Conservation (phyloP, 2,113 vertebrate genomes). For the Lanius ludovicianus region DNA sequence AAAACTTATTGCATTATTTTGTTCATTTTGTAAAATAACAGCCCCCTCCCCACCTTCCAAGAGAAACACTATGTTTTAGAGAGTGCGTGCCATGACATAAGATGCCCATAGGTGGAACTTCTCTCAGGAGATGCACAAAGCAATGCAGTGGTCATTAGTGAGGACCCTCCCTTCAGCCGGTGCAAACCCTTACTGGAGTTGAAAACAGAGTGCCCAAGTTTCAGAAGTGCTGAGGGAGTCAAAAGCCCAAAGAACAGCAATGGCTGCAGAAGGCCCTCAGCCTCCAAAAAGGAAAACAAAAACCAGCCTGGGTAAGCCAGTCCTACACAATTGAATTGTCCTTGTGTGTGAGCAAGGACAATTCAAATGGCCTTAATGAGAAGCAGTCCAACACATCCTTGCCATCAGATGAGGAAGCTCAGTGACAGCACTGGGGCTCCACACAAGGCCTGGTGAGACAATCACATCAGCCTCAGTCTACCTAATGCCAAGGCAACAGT, state of each 20-base stretch:
- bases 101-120: fast-evolving
- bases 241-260: not conserved
- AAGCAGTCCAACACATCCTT: not conserved
- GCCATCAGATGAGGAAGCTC: not conserved
- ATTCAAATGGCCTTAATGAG: not conserved
- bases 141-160: not conserved
- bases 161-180: not conserved
- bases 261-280: fast-evolving
- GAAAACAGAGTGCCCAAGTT: not conserved
- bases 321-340: not conserved
- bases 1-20: not conserved
- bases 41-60: not conserved
- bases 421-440: not conserved
- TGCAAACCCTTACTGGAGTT: not conserved
- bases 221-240: not conserved
- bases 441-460: not conserved
- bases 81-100: fast-evolving
- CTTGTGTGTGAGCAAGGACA: not conserved
- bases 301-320: not conserved
- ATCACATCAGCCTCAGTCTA: not conserved
- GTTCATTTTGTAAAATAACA: not conserved
- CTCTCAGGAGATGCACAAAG: not conserved
- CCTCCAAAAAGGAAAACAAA: not conserved
- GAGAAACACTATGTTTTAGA: not conserved
- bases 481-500: not conserved